A percentile compares a stretch with the other conserved stretches of the same genome.
phyloP scores from a whole-genome alignment of 1,140 invertebrate species.

The Acromyrmex echinatior region DNA sequence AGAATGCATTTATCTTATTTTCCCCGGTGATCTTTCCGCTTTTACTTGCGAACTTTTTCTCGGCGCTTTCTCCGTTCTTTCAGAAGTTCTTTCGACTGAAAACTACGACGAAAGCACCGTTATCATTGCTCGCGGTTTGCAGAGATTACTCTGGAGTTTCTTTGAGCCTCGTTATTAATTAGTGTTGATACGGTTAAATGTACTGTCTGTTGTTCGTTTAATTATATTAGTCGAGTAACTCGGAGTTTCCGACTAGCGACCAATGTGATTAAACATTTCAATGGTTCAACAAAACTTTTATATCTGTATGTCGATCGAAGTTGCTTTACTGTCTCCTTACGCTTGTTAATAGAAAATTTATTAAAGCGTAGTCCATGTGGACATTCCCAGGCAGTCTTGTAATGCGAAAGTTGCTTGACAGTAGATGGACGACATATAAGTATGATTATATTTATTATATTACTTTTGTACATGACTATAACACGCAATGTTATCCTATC shows the following conservation, averaged over 20 bases:
- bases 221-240: constrained; percentile 30
- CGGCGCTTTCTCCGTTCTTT: neutral
- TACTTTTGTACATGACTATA: neutral
- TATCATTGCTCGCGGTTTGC: constrained; percentile 44
- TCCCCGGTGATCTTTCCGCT: constrained; percentile 33
- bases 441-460: constrained; percentile 29
- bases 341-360: constrained; percentile 57
- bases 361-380: constrained; percentile 5
- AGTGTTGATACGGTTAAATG: constrained; percentile 38
- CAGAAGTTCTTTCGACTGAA: constrained; percentile 18
- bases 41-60: constrained; percentile 39
- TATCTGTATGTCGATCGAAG: constrained; percentile 4
- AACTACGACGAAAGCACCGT: constrained; percentile 26
- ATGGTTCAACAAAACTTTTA: constrained; percentile 10
- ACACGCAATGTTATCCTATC: neutral
- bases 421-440: neutral
- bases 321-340: constrained; percentile 33
- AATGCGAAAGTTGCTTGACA: constrained; percentile 3
- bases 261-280: constrained; percentile 24
- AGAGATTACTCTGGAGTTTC: neutral
- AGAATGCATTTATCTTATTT: constrained; percentile 45
- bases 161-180: constrained; percentile 36
- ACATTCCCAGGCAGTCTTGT: constrained; percentile 36
- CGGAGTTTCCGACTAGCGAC: neutral
- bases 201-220: constrained; percentile 15